phyloP scores from a whole-genome alignment of 2,113 vertebrate genomes.

The Cyanocitta stelleri region DNA sequence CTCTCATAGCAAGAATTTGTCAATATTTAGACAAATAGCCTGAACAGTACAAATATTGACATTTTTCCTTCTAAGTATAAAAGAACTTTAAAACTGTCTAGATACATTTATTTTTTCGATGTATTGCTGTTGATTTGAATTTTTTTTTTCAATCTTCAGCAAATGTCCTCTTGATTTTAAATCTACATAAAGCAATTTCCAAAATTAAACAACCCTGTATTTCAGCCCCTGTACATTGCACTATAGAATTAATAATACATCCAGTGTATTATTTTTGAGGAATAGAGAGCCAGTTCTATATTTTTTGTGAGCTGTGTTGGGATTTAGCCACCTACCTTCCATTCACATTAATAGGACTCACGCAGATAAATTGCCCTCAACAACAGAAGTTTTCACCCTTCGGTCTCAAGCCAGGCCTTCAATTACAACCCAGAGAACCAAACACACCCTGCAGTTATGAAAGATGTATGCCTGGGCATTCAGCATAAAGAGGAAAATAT shows the following conservation, averaged over 20 bases:
- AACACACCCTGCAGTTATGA: conserved; percentile 18
- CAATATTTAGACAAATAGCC: neutral
- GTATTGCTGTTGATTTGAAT: neutral
- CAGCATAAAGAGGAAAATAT: conserved; percentile 14
- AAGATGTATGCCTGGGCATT: neutral
- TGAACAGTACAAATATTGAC: neutral
- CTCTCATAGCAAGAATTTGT: neutral
- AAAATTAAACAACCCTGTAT: neutral
- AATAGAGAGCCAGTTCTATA: neutral
- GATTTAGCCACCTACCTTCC: conserved; percentile 19
- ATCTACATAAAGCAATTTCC: neutral
- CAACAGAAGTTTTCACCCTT: neutral
- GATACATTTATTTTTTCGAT: neutral
- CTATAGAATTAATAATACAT: conserved; percentile 1
- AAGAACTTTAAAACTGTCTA: neutral
- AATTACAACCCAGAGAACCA: conserved; percentile 5
- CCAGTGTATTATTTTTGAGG: neutral
- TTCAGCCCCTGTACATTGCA: neutral
- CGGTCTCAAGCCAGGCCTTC: neutral
- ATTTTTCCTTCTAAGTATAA: neutral
- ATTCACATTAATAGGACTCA: conserved; percentile 17
- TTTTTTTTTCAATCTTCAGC: neutral
- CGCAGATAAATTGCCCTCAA: conserved; percentile 17
- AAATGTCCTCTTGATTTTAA: neutral
- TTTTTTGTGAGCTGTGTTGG: neutral